phyloP scores from a whole-genome alignment of 2,113 vertebrate species.

The Daubentonia madagascariensis region DNA sequence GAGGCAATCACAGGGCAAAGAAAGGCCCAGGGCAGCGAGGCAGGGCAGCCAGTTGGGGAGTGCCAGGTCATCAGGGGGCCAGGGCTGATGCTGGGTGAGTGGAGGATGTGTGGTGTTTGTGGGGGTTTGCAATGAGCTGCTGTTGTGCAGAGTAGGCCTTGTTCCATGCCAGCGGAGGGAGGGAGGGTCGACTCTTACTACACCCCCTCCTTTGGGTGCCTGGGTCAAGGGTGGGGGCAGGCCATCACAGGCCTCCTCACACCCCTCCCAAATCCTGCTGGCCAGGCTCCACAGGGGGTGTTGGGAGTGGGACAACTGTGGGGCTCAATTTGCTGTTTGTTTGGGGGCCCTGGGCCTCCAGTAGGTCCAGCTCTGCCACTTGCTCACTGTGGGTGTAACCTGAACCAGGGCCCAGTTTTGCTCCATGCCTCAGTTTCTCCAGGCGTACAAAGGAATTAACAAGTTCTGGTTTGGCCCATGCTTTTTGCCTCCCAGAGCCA shows the following conservation, averaged over 20 bases:
- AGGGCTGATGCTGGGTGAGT: not conserved
- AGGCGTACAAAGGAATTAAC: not conserved
- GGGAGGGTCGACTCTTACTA: not conserved
- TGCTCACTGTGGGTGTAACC: not conserved
- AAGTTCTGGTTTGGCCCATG: not conserved
- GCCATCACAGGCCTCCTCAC: not conserved
- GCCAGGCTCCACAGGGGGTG: not conserved
- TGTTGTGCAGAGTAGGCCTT: not conserved
- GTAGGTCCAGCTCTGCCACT: not conserved
- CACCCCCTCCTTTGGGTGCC: not conserved
- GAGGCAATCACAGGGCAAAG: not conserved
- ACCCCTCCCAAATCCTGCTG: not conserved
- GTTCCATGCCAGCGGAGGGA: not conserved
- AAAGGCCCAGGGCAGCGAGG: not conserved
- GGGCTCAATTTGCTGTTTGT: not conserved
- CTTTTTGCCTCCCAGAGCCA: not conserved
- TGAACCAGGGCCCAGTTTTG: not conserved
- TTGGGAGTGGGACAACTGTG: not conserved
- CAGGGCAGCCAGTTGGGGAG: not conserved
- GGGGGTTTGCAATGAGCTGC: not conserved
- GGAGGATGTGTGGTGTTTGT: not conserved
- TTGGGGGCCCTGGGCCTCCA: not conserved
- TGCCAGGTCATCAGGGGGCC: not conserved
- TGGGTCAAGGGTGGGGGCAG: not conserved
- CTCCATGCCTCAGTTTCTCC: slow-evolving; percentile 11